Evolutionary conservation across 2,113 vertebrate genomes (phyloP).

Genomic region (Carassius gibelio): DNA sequence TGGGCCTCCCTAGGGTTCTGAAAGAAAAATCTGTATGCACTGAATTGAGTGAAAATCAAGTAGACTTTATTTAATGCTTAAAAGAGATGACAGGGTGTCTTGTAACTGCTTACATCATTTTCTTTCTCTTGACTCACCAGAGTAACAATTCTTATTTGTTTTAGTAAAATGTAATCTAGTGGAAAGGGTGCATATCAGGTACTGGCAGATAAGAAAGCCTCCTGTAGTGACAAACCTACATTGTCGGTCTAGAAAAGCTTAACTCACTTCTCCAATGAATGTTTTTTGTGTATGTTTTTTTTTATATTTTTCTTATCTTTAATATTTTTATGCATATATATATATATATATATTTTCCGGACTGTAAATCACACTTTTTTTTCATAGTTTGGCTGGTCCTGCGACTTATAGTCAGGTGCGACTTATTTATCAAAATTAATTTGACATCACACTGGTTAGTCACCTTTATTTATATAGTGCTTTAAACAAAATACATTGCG

Average conservation of each 20-base stretch:
- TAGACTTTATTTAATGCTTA: conserved; percentile 45
- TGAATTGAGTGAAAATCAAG: conserved; percentile 14
- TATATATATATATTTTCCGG: too few relatives aligned
- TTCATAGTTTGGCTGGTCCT: too few relatives aligned
- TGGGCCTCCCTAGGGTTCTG: conserved; percentile 21
- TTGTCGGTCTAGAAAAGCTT: conserved; percentile 20
- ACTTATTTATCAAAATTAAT: too few relatives aligned
- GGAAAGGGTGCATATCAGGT: conserved; percentile 46
- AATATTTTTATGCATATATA: background rate
- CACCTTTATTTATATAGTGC: too few relatives aligned
- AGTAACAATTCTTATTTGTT: conserved; percentile 50
- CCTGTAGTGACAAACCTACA: conserved; percentile 28
- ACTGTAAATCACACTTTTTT: too few relatives aligned
- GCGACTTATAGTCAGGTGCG: too few relatives aligned
- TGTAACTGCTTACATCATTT: conserved; percentile 38
- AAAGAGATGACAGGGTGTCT: conserved; percentile 31
- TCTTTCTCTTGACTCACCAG: conserved; percentile 34
- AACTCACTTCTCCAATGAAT: conserved; percentile 26
- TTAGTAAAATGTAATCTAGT: conserved; percentile 47
- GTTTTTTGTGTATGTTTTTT: conserved; percentile 14
- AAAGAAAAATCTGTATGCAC: background rate
- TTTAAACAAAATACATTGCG: too few relatives aligned
- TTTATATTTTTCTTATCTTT: conserved; percentile 15
- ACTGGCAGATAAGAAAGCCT: conserved; percentile 48
- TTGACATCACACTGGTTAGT: too few relatives aligned